Evolutionary conservation across 2,888 invertebrate genomes (phyloP).

Genomic region (Phorcus lineatus): DNA sequence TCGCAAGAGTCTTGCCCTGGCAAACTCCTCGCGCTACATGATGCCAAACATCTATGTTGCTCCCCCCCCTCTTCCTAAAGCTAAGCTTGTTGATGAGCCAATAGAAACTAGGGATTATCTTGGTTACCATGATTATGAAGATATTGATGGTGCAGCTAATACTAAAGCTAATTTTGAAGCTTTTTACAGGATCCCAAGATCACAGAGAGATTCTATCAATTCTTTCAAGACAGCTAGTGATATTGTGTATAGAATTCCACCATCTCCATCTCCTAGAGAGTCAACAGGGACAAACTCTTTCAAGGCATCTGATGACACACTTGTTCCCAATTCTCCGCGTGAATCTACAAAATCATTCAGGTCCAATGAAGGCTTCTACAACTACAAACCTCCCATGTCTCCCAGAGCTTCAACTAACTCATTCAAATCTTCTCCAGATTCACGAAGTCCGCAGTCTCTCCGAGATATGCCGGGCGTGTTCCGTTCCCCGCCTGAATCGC

Average conservation of each 20-base stretch:
- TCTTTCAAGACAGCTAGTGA: conserved; percentile 46
- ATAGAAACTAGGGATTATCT: conserved; percentile 52
- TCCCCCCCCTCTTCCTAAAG: conserved; percentile 53
- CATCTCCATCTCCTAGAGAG: conserved; percentile 33
- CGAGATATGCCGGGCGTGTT: conserved; percentile 35
- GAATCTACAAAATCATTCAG: conserved; percentile 44
- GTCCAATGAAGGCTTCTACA: conserved; percentile 37
- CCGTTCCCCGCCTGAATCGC: conserved; percentile 29
- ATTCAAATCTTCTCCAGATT: conserved; percentile 43
- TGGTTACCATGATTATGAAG: conserved; percentile 64
- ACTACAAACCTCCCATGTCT: conserved; percentile 40
- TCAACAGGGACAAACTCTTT: conserved; percentile 41
- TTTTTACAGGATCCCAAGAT: conserved; percentile 39
- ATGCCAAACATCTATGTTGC: conserved; percentile 61
- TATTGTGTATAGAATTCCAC: conserved; percentile 39
- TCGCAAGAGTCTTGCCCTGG: conserved; percentile 38
- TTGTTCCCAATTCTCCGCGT: conserved; percentile 44
- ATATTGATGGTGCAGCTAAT: conserved; percentile 48
- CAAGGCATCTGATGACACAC: conserved; percentile 42
- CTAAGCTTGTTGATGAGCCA: conserved; percentile 47
- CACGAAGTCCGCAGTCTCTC: conserved; percentile 36
- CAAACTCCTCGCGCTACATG: conserved; percentile 55
- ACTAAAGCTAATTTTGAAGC: conserved; percentile 44
- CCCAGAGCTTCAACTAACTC: conserved; percentile 34
- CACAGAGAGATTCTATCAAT: conserved; percentile 43